phyloP scores from a whole-genome alignment of 2,888 invertebrate species.

The Microctonus aethiopoides region DNA sequence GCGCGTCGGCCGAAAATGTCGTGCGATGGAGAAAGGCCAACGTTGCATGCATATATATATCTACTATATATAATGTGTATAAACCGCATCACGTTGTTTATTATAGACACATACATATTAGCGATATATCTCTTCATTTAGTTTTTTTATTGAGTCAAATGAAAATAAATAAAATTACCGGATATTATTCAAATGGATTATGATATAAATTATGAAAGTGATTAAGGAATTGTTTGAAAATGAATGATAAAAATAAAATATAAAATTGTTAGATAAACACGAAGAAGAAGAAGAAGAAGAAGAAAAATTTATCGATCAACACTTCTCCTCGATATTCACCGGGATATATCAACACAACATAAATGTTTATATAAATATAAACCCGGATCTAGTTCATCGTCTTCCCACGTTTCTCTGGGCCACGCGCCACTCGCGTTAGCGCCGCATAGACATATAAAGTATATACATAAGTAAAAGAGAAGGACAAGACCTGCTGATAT shows the following conservation, averaged over 20 bases:
- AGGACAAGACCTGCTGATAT: neutral
- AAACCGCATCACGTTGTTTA: neutral
- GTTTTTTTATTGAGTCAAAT: no score
- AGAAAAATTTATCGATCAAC: slow-evolving; percentile 32
- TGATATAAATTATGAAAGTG: no score
- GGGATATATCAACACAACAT: neutral
- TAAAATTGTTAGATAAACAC: no score
- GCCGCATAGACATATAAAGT: slow-evolving; percentile 15
- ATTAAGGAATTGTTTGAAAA: no score
- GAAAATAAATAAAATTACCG: no score
- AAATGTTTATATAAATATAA: neutral
- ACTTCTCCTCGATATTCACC: slow-evolving; percentile 9
- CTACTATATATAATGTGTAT: neutral
- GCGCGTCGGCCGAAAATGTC: slow-evolving; percentile 32
- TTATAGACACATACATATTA: neutral
- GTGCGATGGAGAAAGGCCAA: slow-evolving; percentile 10
- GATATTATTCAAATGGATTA: no score
- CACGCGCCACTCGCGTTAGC: slow-evolving; percentile 34
- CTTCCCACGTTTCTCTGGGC: slow-evolving; percentile 38
- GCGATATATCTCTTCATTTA: no score
- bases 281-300: no score
- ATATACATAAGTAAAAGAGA: neutral
- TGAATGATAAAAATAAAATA: no score
- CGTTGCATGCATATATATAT: neutral
- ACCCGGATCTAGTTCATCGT: slow-evolving; percentile 40